Percentiles rank a stretch among this genome's conserved stretches.
Evolutionary conservation across 1,140 invertebrate genomes (phyloP).

Genomic region (Wasmannia auropunctata): DNA sequence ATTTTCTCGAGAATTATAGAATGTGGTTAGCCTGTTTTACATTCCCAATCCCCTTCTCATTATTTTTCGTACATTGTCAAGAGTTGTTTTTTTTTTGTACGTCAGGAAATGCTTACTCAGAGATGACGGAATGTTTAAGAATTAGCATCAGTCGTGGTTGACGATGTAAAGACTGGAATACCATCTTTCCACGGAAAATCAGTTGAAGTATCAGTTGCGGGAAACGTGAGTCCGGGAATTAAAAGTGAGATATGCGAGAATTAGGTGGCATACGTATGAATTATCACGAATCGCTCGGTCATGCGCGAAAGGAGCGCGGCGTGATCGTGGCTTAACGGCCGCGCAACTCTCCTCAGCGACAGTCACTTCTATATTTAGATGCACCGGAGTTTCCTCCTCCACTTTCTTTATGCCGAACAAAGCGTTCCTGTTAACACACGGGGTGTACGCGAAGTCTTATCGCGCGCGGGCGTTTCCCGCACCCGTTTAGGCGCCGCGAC

Average conservation of each 20-base stretch:
- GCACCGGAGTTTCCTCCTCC: slow-evolving; percentile 82
- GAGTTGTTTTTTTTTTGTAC: background rate
- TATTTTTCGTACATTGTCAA: background rate
- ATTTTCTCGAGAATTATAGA: background rate
- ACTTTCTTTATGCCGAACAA: slow-evolving; percentile 83
- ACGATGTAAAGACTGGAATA: background rate
- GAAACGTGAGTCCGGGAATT: background rate
- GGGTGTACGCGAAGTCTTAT: slow-evolving; percentile 73
- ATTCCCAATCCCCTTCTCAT: background rate
- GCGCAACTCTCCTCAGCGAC: slow-evolving; percentile 78
- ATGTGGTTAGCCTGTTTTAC: background rate
- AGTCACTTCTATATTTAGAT: slow-evolving; percentile 85
- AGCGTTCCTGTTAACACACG: slow-evolving; percentile 78
- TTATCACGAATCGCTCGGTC: slow-evolving; percentile 20
- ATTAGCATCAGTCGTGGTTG: background rate
- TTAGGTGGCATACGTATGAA: background rate
- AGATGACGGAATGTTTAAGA: slow-evolving; percentile 10
- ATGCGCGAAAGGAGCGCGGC: slow-evolving; percentile 26
- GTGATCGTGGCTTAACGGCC: slow-evolving; percentile 78
- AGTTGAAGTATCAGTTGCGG: background rate
- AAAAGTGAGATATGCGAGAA: background rate
- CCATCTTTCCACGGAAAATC: background rate
- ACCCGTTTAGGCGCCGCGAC: background rate
- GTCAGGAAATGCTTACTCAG: background rate
- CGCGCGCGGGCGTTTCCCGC: slow-evolving; percentile 25